A percentile compares a stretch with the other conserved stretches of the same genome.
phyloP scores from a whole-genome alignment of 2,113 vertebrate genomes.

The Gobiocypris rarus region DNA sequence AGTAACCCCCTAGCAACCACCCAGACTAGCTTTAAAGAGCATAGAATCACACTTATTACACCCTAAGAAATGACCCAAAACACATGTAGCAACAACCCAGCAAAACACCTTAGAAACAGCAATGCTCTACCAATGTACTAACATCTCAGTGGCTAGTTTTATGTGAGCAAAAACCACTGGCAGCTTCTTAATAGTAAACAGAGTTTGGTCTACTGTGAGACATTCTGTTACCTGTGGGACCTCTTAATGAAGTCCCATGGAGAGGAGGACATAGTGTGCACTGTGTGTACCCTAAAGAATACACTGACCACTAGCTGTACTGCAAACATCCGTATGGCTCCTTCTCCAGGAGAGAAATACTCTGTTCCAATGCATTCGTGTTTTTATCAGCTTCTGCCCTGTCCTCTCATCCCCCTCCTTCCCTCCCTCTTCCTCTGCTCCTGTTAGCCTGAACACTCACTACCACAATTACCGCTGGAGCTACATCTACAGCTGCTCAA shows the following conservation, averaged over 20 bases:
- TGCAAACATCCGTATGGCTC: neutral
- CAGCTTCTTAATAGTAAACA: neutral
- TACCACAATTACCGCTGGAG: conserved; percentile 63
- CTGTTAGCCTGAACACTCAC: conserved; percentile 57
- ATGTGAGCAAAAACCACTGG: neutral
- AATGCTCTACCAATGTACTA: neutral
- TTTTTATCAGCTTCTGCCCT: conserved; percentile 12
- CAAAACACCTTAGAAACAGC: neutral
- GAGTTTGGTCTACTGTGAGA: neutral
- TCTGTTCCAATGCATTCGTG: conserved; percentile 5
- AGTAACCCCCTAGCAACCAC: neutral
- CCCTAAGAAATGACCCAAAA: neutral
- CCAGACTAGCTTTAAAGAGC: neutral
- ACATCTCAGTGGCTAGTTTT: neutral
- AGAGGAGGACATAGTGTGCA: neutral
- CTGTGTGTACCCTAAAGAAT: neutral
- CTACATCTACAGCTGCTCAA: conserved; percentile 60
- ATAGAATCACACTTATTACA: no score
- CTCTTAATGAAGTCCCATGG: neutral
- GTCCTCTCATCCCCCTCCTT: neutral
- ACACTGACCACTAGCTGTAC: conserved; percentile 8
- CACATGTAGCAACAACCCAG: neutral
- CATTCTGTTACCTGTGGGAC: neutral
- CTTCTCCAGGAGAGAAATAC: neutral
- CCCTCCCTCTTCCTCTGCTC: conserved; percentile 7